Conservation (phyloP, 2,888 invertebrate species). For the Galeruca laticollis region DNA sequence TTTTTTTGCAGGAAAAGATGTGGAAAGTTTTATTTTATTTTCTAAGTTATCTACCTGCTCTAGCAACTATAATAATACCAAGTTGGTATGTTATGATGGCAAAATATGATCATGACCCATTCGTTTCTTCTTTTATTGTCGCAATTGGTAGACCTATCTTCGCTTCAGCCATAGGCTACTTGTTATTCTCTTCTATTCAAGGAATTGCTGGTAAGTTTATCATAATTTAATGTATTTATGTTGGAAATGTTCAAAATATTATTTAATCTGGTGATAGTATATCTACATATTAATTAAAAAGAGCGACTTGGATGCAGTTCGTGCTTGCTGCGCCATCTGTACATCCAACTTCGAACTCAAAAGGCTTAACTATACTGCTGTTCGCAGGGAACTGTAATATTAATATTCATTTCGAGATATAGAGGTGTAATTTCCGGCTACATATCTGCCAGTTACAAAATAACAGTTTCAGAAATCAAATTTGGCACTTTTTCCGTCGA, state of each 20-base stretch:
- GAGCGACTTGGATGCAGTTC: no score
- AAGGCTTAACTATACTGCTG: no score
- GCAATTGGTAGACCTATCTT: constrained; percentile 22
- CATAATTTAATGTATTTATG: not conserved
- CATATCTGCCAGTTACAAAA: no score
- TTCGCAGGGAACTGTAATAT: no score
- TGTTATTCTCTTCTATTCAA: constrained; percentile 16
- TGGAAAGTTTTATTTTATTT: constrained; percentile 14
- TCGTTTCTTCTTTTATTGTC: constrained; percentile 24
- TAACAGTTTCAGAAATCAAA: no score
- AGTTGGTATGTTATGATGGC: constrained; percentile 20
- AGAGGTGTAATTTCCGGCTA: no score
- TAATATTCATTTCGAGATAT: no score
- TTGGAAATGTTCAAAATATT: not conserved
- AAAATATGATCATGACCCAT: constrained; percentile 8
- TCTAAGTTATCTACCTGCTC: constrained; percentile 5
- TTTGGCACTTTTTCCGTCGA: no score
- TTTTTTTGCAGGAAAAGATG: constrained; percentile 15
- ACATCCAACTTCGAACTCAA: no score
- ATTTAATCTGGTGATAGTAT: no score
- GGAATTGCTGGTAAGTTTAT: constrained; percentile 30
- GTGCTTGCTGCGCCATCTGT: no score
- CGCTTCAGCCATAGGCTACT: constrained; percentile 1
- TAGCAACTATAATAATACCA: constrained; percentile 26
- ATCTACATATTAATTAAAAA: no score